These are phyloP conservation scores for Tachysurus vachellii DNA, from an alignment of 2,113 vertebrate species.

Conservation along the genomic window DNA sequence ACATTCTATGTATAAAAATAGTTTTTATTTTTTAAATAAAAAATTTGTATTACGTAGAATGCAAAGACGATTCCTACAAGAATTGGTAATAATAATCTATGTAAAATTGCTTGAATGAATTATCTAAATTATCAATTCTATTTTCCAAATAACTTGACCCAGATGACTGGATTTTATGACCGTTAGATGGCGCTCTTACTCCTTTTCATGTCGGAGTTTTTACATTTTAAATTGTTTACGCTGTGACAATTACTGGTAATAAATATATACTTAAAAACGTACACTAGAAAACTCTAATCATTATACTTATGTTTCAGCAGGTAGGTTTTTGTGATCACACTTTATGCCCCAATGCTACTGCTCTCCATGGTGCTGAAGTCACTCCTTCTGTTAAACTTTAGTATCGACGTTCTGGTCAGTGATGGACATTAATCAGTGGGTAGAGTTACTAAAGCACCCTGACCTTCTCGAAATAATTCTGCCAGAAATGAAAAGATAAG, in stretches of 20 bases:
- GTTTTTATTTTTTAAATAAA: background rate
- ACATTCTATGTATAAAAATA: background rate
- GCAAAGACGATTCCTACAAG: background rate
- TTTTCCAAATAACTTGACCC: background rate
- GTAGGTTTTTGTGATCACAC: background rate
- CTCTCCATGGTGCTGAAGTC: constrained; percentile 30
- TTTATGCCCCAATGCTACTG: background rate
- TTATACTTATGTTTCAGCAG: background rate
- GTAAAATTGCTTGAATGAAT: background rate
- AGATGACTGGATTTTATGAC: background rate
- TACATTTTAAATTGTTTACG: background rate
- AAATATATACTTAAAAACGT: background rate
- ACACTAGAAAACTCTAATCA: no score
- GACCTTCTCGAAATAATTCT: background rate
- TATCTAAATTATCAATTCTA: background rate
- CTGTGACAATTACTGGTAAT: background rate
- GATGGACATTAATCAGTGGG: background rate
- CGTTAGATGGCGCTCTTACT: constrained; percentile 38
- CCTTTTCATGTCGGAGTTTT: background rate
- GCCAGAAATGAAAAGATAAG: background rate
- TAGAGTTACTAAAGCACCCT: background rate
- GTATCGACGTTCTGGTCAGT: background rate
- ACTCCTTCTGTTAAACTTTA: background rate
- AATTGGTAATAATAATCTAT: background rate
- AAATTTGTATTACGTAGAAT: background rate